Percentiles rank a stretch among this genome's conserved stretches.
Evolutionary conservation across 2,113 vertebrate genomes (phyloP).

Genomic region (Myanophis thanlyinensis): DNA sequence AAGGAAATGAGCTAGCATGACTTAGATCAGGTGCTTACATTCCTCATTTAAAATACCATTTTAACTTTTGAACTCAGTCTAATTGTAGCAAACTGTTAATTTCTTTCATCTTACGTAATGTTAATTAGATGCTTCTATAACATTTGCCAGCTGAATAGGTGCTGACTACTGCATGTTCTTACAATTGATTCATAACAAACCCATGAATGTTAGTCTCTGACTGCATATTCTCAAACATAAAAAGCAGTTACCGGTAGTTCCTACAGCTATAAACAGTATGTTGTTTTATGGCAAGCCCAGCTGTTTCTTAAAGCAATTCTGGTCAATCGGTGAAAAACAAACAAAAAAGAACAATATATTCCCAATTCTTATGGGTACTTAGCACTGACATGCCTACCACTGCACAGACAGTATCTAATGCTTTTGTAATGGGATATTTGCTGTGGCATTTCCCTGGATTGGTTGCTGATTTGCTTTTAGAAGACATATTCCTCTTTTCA

Average conservation of each 20-base stretch:
- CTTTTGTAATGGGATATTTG: background rate
- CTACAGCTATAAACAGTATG: background rate
- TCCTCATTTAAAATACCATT: background rate
- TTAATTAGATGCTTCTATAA: conserved; percentile 30
- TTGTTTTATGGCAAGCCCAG: conserved; percentile 19
- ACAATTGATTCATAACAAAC: conserved; percentile 34
- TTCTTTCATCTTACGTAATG: conserved; percentile 14
- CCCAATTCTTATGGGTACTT: background rate
- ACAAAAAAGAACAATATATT: background rate
- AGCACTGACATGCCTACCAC: background rate
- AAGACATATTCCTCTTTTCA: background rate
- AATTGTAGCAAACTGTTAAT: conserved; percentile 9
- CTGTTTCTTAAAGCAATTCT: background rate
- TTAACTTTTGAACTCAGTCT: background rate
- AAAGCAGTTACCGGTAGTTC: conserved; percentile 23
- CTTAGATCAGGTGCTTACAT: background rate
- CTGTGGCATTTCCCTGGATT: background rate
- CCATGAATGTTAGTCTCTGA: conserved; percentile 26
- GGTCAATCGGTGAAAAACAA: background rate
- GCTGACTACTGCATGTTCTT: conserved; percentile 26
- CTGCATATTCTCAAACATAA: conserved; percentile 25
- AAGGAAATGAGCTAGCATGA: background rate
- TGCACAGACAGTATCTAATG: background rate
- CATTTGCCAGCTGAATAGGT: conserved; percentile 27
- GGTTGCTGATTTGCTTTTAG: conserved; percentile 7